Evolutionary conservation across 1,140 invertebrate species (phyloP).

Genomic region (Drosophila bipectinata): DNA sequence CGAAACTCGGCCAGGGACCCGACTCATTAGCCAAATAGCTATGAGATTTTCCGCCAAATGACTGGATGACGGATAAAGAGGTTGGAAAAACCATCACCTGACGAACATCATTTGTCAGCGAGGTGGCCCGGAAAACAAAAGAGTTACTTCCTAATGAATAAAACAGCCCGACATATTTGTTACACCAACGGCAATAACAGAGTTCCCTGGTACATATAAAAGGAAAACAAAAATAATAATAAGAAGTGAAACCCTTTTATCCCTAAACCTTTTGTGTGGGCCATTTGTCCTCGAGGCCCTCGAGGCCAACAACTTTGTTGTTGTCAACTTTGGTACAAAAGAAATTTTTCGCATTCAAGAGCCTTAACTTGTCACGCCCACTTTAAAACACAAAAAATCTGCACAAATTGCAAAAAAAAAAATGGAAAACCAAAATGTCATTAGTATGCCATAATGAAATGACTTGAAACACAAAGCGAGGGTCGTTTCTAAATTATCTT

Average conservation of each 20-base stretch:
- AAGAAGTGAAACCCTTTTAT: conserved; percentile 7
- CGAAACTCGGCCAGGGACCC: not conserved
- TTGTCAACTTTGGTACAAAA: not conserved
- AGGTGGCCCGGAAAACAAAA: conserved; percentile 24
- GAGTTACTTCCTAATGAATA: conserved; percentile 40
- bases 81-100: conserved; percentile 17
- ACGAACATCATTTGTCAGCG: conserved; percentile 33
- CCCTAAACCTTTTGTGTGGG: conserved; percentile 8
- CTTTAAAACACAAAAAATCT: conserved; percentile 5
- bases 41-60: conserved; percentile 1
- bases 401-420: conserved; percentile 23
- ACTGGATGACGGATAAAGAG: not conserved
- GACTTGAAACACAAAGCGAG: not conserved
- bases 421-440: conserved; percentile 44
- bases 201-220: conserved; percentile 2
- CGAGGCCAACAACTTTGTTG: conserved; percentile 25
- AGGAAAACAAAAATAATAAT: conserved; percentile 9
- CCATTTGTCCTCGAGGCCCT: conserved; percentile 23
- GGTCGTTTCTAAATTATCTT: not conserved
- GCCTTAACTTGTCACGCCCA: conserved; percentile 12
- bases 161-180: conserved; percentile 24
- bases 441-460: conserved; percentile 36
- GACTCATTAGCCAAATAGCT: conserved; percentile 49
- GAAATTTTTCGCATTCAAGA: conserved; percentile 34
- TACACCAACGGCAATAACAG: not conserved